Evolutionary conservation across 1,140 invertebrate genomes (phyloP), one percentile per base, ranked within the genome.

Genomic region (Camponotus floridanus): DNA sequence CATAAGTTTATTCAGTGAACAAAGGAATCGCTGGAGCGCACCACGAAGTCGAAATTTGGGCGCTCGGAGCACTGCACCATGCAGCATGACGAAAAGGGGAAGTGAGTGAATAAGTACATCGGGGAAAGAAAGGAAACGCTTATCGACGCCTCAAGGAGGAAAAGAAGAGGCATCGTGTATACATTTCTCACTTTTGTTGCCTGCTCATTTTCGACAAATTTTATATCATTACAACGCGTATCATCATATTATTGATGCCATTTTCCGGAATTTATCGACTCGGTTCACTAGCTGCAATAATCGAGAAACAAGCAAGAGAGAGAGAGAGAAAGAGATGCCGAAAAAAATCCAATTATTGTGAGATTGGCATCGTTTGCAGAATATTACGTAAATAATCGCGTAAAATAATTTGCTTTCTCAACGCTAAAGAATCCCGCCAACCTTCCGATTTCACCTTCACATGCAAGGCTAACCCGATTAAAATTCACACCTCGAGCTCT

Each of bases 261-360:
- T 68, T 90, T 92, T 92, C 92, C 93, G 90, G 91, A 91, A 91
- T 85, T 39, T 76, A 68, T 86, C 88, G 91, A 91, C 85, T 76
- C 89, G 92, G 88, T 89, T 90, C 88, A 88, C 91, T 92, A 90
- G 84, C 80, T 93, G 83, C 62, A 67, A 87, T 92, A 91, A 94
- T 94, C 91, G 91, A 90, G 88, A 91, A 89, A 76, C 79, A 64
- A 74, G 33, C 33, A 61, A 84, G 73, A 67, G 59, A 45, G 9
- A 45, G 42, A 45, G 64, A 74, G 26, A 42, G 65, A 80, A 64
- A 67, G 59, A 80, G 2, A 48, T 45, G 13, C 55, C 59, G 48
- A 71, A 79, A 64, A 68, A 18, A 62, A 61, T 59, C 1, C 13
- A 9, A 71, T 42, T 4, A 36, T 26, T 11, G n/a, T 21, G 15